These are phyloP conservation scores for Pachyramphus minor DNA, from an alignment of 2,113 vertebrate genomes.

Conservation along the genomic window DNA sequence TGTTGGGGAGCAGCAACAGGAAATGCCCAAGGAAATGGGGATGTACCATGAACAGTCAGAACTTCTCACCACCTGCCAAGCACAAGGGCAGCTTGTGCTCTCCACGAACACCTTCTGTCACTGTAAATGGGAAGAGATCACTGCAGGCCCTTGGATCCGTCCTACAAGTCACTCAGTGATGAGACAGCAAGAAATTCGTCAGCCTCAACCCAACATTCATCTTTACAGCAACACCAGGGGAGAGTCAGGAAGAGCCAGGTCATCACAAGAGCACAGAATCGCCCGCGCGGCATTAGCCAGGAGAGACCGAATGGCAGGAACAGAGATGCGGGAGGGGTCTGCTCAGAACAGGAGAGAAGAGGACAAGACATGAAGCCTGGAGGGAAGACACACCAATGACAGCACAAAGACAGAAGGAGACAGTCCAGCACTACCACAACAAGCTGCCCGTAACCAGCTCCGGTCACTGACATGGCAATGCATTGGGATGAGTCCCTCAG, in stretches of 20 bases:
- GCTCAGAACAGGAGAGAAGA: neutral
- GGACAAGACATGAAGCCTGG: slow-evolving; percentile 7
- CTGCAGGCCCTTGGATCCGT: neutral
- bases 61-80: neutral
- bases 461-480: neutral
- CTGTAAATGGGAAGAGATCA: neutral
- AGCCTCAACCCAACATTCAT: neutral
- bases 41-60: fast-evolving
- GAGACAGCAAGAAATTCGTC: neutral
- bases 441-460: neutral
- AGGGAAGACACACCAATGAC: slow-evolving; percentile 31
- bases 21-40: fast-evolving
- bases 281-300: neutral
- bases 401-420: slow-evolving; percentile 67
- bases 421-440: slow-evolving; percentile 50
- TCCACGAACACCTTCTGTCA: neutral
- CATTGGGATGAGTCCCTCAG: neutral
- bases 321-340: neutral
- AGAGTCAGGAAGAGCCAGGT: neutral
- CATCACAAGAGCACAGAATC: neutral
- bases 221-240: neutral
- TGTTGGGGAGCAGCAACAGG: neutral
- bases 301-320: neutral
- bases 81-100: neutral
- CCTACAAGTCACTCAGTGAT: fast-evolving